Conservation (phyloP, 2,888 invertebrate genomes). For the Sthenelais limicola region DNA sequence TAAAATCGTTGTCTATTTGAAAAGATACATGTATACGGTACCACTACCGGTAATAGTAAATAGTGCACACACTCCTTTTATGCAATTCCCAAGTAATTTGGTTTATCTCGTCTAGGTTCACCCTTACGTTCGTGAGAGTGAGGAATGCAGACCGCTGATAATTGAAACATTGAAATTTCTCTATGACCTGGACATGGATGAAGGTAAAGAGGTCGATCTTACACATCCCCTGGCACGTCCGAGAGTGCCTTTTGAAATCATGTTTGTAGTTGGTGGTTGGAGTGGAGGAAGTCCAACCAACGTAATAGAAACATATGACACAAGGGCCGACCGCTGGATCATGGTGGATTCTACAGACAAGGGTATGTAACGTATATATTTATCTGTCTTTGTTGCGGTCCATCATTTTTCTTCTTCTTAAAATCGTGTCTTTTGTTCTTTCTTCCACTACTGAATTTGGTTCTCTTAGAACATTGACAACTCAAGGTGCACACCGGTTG, state of each 20-base stretch:
- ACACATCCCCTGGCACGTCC: conserved; percentile 79
- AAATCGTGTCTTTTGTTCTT: no score
- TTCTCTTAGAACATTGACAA: no score
- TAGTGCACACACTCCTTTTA: no score
- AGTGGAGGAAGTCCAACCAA: conserved; percentile 85
- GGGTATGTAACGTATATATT: conserved; percentile 43
- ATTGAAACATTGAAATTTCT: conserved; percentile 92
- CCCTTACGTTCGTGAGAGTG: conserved; percentile 86
- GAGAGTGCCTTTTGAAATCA: conserved; percentile 77
- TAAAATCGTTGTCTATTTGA: no score
- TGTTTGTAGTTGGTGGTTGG: conserved; percentile 77
- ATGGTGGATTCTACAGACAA: conserved; percentile 47
- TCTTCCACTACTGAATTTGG: no score
- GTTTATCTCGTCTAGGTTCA: conserved; percentile 76
- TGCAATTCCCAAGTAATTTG: no score
- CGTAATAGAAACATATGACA: conserved; percentile 72
- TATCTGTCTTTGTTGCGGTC: no score
- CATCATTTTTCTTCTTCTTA: no score
- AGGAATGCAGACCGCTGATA: conserved; percentile 88
- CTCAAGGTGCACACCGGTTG: no score
- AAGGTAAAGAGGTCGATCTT: conserved; percentile 77
- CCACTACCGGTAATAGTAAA: no score
- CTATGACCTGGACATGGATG: conserved; percentile 92
- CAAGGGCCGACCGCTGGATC: conserved; percentile 70
- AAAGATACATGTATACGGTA: no score